These are phyloP conservation scores for Spermophilus dauricus DNA, from an alignment of 2,113 vertebrate genomes.

Conservation along the genomic window DNA sequence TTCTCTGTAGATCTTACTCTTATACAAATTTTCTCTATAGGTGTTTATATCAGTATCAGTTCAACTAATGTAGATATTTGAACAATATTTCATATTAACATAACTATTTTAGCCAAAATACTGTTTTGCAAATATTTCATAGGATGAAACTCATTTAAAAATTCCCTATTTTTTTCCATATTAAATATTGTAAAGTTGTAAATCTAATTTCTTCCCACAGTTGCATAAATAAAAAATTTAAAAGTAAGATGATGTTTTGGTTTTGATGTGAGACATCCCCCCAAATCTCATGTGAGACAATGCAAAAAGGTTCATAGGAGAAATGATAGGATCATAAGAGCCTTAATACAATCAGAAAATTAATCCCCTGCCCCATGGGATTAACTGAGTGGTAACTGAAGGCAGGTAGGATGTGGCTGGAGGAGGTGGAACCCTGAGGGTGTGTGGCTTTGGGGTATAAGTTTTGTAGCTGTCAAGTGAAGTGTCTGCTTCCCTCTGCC, in stretches of 20 bases:
- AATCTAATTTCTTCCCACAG: not conserved
- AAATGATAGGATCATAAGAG: too few species aligned
- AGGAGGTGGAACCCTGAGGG: too few species aligned
- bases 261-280: too few species aligned
- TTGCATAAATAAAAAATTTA: not conserved
- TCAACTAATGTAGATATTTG: not conserved
- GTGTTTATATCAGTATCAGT: not conserved
- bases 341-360: too few species aligned
- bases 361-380: too few species aligned
- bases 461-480: too few species aligned
- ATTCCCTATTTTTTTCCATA: not conserved
- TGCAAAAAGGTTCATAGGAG: too few species aligned
- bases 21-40: not conserved
- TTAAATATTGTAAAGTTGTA: not conserved
- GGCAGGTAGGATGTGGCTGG: too few species aligned
- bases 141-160: slow-evolving; percentile 13
- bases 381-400: too few species aligned
- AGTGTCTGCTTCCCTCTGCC: too few species aligned
- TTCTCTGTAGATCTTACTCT: not conserved
- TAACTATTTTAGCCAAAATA: slow-evolving; percentile 14
- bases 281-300: too few species aligned
- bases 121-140: not conserved
- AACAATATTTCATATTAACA: not conserved
- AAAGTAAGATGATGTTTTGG: not conserved
- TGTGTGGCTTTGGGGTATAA: too few species aligned